phyloP scores from a whole-genome alignment of 1,140 invertebrate species.

The Vanessa atalanta region DNA sequence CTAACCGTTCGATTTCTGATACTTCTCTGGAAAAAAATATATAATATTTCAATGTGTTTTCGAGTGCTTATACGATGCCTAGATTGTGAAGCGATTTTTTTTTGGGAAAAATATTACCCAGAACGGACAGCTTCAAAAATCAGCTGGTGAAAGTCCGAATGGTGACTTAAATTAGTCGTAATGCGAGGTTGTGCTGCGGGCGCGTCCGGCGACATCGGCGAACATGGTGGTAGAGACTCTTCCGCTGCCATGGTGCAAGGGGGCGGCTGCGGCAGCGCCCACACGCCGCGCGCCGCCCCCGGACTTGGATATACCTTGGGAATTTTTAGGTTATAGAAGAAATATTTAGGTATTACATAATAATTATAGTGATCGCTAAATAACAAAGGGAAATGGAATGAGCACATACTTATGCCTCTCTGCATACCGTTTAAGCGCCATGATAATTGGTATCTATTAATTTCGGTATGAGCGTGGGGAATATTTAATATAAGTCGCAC shows the following conservation, averaged over 20 bases:
- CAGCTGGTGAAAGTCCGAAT: constrained; percentile 79
- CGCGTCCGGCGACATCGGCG: constrained; percentile 77
- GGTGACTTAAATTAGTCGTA: constrained; percentile 62
- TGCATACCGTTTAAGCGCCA: too few species aligned
- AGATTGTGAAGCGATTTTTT: background rate
- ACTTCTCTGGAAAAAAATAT: constrained; percentile 82
- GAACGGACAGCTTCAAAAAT: constrained; percentile 85
- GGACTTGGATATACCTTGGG: constrained; percentile 86
- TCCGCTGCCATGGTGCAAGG: constrained; percentile 87
- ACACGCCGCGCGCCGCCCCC: constrained; percentile 91
- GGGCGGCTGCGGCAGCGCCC: constrained; percentile 87
- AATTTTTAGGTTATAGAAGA: too few species aligned
- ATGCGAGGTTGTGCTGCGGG: constrained; percentile 72
- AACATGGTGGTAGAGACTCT: constrained; percentile 67
- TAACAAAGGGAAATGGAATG: too few species aligned
- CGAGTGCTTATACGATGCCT: too few species aligned
- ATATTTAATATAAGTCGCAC: too few species aligned
- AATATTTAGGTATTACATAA: too few species aligned
- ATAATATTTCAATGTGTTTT: background rate
- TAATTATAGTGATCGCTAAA: too few species aligned
- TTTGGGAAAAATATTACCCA: constrained; percentile 72
- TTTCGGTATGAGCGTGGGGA: too few species aligned
- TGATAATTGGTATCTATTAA: too few species aligned
- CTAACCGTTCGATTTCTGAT: constrained; percentile 87
- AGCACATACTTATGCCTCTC: too few species aligned